Base-by-base conservation (phyloP, 2,113 vertebrate genomes). In the Pseudorectes ferrugineus region DNA sequence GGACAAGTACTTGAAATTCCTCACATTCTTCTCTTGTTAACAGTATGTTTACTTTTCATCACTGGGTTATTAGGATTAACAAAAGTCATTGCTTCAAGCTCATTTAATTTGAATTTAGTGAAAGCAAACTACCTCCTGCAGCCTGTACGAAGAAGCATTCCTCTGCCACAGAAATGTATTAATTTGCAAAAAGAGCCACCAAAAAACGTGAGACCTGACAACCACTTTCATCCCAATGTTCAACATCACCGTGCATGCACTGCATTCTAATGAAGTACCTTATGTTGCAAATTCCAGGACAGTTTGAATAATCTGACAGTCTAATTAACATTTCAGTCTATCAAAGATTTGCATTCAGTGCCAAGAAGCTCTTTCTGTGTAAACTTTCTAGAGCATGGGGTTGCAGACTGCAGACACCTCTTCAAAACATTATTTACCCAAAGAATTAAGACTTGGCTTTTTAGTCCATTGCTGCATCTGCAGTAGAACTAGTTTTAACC, bases 1-100 rank as follows among this genome's bases (percentile, higher is more conserved):
- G 98, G 97, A 96, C 97, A 98, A 99, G 98, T 98, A 98, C 98
- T 99, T 98, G 98, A 98, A 98, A 99, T 99, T 99, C 98, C 97
- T 98, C 97, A 97, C 98, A 98, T 98, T 98, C 98, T 98, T 98
- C 97, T 96, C 94, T 95, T 92, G 97, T 98, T 98, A 98, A 98
- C 98, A 98, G 98, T 97, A 80, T 98, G 98, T 98, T 98, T 98
- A 98, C 98, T 98, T 98, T 98, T 98, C 98, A 99, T 98, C 98
- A 96, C 95, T 88, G 87, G 96, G 93, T 98, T 98, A 98, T 98
- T 98, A 97, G 98, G 98, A 98, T 98, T 98, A 98, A 97, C 98
- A 97, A 97, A 98, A 98, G 97, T 98, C 98, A 97, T 98, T 97
- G 97, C 98, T 99, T 98, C 97, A 97, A 97, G 71, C 97, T 98